These are phyloP conservation scores for Dryobotodes eremita DNA, from an alignment of 2,888 invertebrate genomes.

Conservation along the genomic window DNA sequence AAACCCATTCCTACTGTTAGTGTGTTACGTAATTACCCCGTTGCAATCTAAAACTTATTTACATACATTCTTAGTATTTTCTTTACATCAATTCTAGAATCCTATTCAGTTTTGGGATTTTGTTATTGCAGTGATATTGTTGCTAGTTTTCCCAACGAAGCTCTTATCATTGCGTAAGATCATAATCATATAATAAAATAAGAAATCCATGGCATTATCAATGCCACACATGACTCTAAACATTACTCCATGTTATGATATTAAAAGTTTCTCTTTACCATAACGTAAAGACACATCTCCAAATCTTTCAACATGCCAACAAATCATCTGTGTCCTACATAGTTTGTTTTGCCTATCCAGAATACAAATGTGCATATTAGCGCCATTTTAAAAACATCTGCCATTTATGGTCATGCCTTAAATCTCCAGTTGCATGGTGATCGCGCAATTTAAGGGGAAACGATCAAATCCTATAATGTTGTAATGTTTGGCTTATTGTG, in stretches of 20 bases:
- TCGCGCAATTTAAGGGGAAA: slow-evolving; percentile 45
- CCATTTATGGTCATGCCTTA: slow-evolving; percentile 31
- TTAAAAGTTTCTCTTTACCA: slow-evolving; percentile 48
- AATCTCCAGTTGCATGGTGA: slow-evolving; percentile 43
- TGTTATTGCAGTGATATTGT: not conserved
- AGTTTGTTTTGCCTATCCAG: slow-evolving; percentile 42
- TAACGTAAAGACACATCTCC: slow-evolving; percentile 23
- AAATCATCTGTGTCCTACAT: slow-evolving; percentile 58
- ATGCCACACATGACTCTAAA: slow-evolving; percentile 38
- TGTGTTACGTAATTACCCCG: too few species aligned
- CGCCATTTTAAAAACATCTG: slow-evolving; percentile 58
- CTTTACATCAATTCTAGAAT: not conserved
- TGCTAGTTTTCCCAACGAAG: not conserved
- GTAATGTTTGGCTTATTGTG: slow-evolving; percentile 60
- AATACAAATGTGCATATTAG: slow-evolving; percentile 61
- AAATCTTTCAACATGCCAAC: slow-evolving; percentile 45
- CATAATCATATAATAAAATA: not conserved
- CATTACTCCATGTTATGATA: slow-evolving; percentile 23
- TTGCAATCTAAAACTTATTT: not conserved
- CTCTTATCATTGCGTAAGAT: not conserved
- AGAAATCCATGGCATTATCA: slow-evolving; percentile 15
- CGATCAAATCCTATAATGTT: slow-evolving; percentile 23
- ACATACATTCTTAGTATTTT: not conserved
- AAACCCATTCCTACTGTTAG: too few species aligned
- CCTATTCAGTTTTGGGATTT: not conserved